Evolutionary conservation across 2,888 invertebrate genomes (phyloP).

Genomic region (Fissipunctia ypsillon): DNA sequence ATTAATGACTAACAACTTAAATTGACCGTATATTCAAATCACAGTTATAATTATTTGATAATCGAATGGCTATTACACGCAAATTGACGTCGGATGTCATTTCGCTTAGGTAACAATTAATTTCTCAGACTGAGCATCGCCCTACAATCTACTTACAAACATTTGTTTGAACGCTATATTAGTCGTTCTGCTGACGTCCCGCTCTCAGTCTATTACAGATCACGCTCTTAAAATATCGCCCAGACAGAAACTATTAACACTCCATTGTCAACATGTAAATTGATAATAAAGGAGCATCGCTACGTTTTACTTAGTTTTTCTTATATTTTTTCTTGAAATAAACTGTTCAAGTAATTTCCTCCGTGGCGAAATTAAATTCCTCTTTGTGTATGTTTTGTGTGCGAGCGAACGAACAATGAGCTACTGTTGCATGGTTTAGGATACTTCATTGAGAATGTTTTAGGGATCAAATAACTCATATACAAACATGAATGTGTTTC

Average conservation of each 20-base stretch:
- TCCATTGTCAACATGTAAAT: constrained; percentile 16
- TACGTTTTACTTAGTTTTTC: constrained; percentile 8
- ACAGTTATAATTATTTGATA: no score
- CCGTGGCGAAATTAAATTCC: constrained; percentile 54
- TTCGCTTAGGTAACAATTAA: not conserved
- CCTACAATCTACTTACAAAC: not conserved
- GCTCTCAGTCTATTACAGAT: not conserved
- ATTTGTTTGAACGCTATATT: not conserved
- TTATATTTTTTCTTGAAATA: constrained; percentile 5
- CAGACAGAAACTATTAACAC: constrained; percentile 27
- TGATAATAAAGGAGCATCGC: constrained; percentile 12
- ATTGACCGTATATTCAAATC: no score
- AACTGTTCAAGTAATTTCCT: constrained; percentile 20
- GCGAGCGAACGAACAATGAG: constrained; percentile 20
- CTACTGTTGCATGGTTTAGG: constrained; percentile 10
- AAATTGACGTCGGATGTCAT: no score
- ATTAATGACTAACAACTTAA: no score
- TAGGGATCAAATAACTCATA: not conserved
- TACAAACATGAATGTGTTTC: not conserved
- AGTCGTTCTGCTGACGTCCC: no score
- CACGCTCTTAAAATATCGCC: not conserved
- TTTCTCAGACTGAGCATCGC: not conserved
- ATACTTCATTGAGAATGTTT: constrained; percentile 4
- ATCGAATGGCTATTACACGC: no score
- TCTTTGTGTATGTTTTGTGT: constrained; percentile 24